phyloP scores from a whole-genome alignment of 64 coral and sea anemone species.

The Orbicella faveolata region DNA sequence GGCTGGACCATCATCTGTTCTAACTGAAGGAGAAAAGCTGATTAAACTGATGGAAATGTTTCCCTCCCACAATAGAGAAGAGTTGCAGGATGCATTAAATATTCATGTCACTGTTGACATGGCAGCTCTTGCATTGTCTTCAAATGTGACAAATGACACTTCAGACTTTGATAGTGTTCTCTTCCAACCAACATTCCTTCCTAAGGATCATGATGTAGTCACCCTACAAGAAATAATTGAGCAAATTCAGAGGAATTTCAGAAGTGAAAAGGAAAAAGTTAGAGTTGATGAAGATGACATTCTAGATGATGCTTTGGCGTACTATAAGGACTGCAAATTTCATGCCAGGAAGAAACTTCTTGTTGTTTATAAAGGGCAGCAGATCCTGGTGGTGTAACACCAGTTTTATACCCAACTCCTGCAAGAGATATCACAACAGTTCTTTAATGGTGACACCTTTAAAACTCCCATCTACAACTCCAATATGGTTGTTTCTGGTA shows the following conservation, averaged over 20 bases:
- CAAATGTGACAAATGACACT: conserved; percentile 1
- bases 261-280: conserved; percentile 27
- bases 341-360: conserved; percentile 15
- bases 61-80: conserved; percentile 3
- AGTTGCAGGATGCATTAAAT: conserved; percentile 20
- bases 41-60: conserved; percentile 18
- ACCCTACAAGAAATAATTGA: conserved; percentile 11
- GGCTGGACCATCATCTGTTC: conserved; percentile 11
- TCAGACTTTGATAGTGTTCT: conserved; percentile 7
- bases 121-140: conserved; percentile 13
- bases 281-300: conserved; percentile 29
- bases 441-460: conserved; percentile 41
- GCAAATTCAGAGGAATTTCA: conserved; percentile 15
- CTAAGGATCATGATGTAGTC: not conserved
- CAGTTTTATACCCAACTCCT: conserved; percentile 48
- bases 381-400: conserved; percentile 35
- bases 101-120: conserved; percentile 1
- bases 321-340: conserved; percentile 43
- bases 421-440: conserved; percentile 21
- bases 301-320: conserved; percentile 18
- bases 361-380: conserved; percentile 41
- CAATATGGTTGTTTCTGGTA: conserved; percentile 38
- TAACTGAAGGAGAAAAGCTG: conserved; percentile 8
- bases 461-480: conserved; percentile 41
- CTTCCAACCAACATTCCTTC: conserved; percentile 20